phyloP scores from a whole-genome alignment of 2,888 invertebrate species.

The Drosophila greeni region DNA sequence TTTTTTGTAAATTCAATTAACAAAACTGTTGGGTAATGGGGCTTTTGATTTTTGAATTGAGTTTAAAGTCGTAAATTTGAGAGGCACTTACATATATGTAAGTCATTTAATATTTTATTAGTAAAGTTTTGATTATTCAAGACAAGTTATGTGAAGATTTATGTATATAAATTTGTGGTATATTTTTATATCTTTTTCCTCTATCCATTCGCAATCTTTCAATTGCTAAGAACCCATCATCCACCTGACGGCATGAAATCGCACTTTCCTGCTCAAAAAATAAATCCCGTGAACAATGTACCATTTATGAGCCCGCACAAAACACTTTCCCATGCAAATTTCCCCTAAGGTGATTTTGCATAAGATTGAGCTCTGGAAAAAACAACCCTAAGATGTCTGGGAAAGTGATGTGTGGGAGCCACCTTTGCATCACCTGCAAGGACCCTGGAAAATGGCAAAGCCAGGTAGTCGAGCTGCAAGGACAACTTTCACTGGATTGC shows the following conservation, averaged over 20 bases:
- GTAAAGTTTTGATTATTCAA: neutral
- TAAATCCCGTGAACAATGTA: slow-evolving; percentile 16
- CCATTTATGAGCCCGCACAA: slow-evolving; percentile 35
- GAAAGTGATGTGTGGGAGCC: slow-evolving; percentile 44
- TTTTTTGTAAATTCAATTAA: neutral
- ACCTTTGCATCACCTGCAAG: slow-evolving; percentile 54
- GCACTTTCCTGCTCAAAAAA: slow-evolving; percentile 38
- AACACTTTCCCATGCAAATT: slow-evolving; percentile 73
- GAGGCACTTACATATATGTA: too few relatives aligned
- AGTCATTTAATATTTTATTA: too few relatives aligned
- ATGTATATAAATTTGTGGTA: too few relatives aligned
- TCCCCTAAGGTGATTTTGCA: slow-evolving; percentile 65
- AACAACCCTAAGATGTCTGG: slow-evolving; percentile 48
- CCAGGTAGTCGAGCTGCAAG: slow-evolving; percentile 32
- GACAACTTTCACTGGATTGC: slow-evolving; percentile 64
- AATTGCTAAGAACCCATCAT: neutral
- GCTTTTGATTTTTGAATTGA: too few relatives aligned
- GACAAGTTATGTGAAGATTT: neutral
- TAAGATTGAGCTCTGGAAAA: slow-evolving; percentile 57
- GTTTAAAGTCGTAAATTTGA: neutral
- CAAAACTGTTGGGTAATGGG: slow-evolving; percentile 5
- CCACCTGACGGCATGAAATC: slow-evolving; percentile 45
- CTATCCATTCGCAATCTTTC: neutral
- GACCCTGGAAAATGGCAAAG: slow-evolving; percentile 34
- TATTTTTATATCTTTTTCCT: fast-evolving